A percentile compares a stretch with the other conserved stretches of the same genome.
Conservation (phyloP, 2,888 invertebrate genomes). For the Gymnosoma rotundatum region DNA sequence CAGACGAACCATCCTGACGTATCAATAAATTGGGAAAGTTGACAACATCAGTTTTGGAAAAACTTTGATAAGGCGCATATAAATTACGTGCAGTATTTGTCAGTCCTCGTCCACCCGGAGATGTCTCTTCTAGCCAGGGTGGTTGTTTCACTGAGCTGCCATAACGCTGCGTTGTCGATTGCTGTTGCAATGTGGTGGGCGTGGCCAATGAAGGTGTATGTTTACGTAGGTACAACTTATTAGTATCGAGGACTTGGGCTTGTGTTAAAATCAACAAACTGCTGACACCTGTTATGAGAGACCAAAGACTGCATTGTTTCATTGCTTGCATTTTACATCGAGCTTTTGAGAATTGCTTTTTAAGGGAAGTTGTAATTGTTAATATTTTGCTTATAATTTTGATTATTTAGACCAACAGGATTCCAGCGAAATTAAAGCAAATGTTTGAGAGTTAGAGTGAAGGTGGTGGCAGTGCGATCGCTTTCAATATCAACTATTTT, state of each 20-base stretch:
- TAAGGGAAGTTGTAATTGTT: background rate
- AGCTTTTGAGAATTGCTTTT: conserved; percentile 70
- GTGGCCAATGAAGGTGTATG: conserved; percentile 46
- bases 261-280: conserved; percentile 68
- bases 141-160: conserved; percentile 73
- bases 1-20: conserved; percentile 78
- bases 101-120: conserved; percentile 60
- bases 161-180: conserved; percentile 70
- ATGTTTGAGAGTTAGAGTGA: background rate
- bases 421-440: conserved; percentile 2
- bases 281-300: conserved; percentile 77
- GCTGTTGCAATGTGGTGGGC: conserved; percentile 58
- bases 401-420: background rate
- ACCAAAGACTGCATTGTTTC: conserved; percentile 78
- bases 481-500: conserved; percentile 34
- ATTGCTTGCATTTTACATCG: conserved; percentile 82
- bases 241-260: conserved; percentile 74
- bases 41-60: conserved; percentile 80
- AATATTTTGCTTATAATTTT: conserved; percentile 6
- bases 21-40: conserved; percentile 78
- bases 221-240: conserved; percentile 61
- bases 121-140: conserved; percentile 74
- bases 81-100: conserved; percentile 79
- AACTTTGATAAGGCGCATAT: conserved; percentile 81
- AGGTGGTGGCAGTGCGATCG: conserved; percentile 13